These are phyloP conservation scores for Arenicola marina DNA, from an alignment of 2,888 invertebrate genomes.

Conservation along the genomic window DNA sequence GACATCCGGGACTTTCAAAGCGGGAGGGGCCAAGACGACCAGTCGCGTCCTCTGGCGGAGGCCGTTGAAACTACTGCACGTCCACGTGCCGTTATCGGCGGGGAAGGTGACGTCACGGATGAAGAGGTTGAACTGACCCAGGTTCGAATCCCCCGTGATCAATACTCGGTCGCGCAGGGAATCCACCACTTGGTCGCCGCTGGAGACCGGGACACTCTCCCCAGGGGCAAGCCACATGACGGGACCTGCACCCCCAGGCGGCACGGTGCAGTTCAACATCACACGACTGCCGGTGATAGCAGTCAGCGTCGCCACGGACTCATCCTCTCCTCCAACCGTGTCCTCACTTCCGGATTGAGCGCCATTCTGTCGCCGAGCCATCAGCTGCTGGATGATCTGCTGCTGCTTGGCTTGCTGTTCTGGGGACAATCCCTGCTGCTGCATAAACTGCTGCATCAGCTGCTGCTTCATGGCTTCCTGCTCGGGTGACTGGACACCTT, in stretches of 20 bases:
- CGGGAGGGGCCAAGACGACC: not conserved
- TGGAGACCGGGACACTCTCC: not conserved
- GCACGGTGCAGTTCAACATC: not conserved
- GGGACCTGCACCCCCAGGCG: not conserved
- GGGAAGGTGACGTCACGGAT: not conserved
- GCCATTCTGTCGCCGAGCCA: too few relatives aligned
- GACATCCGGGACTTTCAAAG: not conserved
- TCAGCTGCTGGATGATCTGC: too few relatives aligned
- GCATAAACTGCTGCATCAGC: too few relatives aligned
- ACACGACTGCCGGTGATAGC: not conserved
- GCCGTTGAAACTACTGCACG: not conserved
- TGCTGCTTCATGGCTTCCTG: too few relatives aligned
- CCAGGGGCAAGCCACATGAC: not conserved
- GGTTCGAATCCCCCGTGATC: not conserved
- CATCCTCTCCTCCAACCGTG: not conserved
- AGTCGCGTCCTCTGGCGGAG: not conserved
- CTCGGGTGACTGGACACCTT: too few relatives aligned
- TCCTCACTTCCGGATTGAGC: not conserved
- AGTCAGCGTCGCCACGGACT: not conserved
- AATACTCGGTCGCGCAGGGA: not conserved
- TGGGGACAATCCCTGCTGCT: too few relatives aligned
- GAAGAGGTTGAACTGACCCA: not conserved
- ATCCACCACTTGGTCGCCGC: not conserved
- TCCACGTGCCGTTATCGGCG: slow-evolving; percentile 2
- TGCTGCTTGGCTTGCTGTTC: too few relatives aligned